Percentiles rank a stretch among this genome's conserved stretches.
These are phyloP conservation scores for Neolamprologus longior DNA, from an alignment of 2,113 vertebrate species.

Conservation along the genomic window DNA sequence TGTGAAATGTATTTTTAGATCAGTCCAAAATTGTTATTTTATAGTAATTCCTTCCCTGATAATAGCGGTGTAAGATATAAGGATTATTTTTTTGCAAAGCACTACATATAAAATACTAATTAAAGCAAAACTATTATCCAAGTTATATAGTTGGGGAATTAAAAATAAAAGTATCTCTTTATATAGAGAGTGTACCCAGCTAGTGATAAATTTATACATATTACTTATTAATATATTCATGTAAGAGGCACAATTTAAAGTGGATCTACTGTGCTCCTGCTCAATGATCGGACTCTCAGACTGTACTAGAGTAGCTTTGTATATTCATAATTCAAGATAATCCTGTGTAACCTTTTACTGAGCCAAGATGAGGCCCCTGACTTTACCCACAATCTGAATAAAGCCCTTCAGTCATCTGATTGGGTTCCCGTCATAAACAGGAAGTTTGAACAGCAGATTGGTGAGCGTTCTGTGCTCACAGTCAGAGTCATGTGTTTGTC, in stretches of 20 bases:
- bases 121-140: neutral
- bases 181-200: neutral
- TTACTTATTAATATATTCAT: neutral
- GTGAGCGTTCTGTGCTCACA: neutral
- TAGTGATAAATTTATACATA: neutral
- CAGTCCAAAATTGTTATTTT: neutral
- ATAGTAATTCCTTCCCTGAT: neutral
- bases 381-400: neutral
- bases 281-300: neutral
- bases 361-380: neutral
- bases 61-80: neutral
- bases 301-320: neutral
- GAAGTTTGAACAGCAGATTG: neutral
- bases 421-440: neutral
- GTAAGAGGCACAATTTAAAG: neutral
- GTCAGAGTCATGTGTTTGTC: neutral
- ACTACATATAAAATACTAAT: neutral
- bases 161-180: neutral
- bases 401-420: neutral
- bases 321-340: neutral
- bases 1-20: neutral
- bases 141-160: neutral
- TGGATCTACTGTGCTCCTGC: neutral
- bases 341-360: neutral
- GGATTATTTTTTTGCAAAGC: neutral